phyloP scores from a whole-genome alignment of 2,888 invertebrate species.

The Pocota personata region DNA sequence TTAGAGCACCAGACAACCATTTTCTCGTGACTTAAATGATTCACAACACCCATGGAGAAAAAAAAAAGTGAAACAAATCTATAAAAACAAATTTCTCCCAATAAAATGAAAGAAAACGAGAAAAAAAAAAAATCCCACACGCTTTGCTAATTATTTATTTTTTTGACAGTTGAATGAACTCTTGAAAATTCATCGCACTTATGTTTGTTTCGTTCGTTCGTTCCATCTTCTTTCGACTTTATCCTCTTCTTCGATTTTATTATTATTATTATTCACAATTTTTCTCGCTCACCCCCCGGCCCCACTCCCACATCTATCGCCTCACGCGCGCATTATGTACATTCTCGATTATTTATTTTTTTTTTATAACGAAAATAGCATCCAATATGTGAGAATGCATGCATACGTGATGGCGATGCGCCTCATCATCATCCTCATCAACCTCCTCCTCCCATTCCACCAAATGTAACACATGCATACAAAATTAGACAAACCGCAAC shows the following conservation, averaged over 20 bases:
- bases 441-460: neutral
- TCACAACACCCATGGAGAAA: neutral
- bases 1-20: neutral
- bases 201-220: conserved; percentile 25
- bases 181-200: conserved; percentile 50
- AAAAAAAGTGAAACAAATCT: neutral
- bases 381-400: conserved; percentile 49
- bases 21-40: conserved; percentile 5
- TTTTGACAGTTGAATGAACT: conserved; percentile 81
- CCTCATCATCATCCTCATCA: conserved; percentile 48
- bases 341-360: too few relatives aligned
- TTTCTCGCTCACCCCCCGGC: neutral
- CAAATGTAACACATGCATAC: conserved; percentile 44
- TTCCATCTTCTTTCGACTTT: neutral
- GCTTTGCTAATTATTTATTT: conserved; percentile 66
- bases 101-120: conserved; percentile 2
- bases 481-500: conserved; percentile 46
- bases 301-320: neutral
- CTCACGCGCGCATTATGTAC: neutral
- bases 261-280: conserved; percentile 57
- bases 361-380: conserved; percentile 61
- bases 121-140: conserved; percentile 33
- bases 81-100: neutral
- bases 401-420: conserved; percentile 66
- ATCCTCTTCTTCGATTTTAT: conserved; percentile 42